These are phyloP conservation scores for Oligia fasciuncula DNA, from an alignment of 2,888 invertebrate species.

Conservation along the genomic window DNA sequence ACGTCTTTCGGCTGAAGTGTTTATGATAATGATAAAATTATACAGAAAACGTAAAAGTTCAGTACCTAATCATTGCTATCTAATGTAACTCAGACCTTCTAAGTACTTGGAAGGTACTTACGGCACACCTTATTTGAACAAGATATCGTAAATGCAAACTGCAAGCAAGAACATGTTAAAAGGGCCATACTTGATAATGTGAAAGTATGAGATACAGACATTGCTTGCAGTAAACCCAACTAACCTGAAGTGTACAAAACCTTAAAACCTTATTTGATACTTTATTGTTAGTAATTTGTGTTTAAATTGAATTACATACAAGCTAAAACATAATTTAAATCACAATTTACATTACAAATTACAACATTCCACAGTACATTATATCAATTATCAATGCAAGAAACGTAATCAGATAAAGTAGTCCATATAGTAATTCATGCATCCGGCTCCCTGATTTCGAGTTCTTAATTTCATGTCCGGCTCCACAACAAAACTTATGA, in stretches of 20 bases:
- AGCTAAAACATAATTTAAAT: slow-evolving; percentile 21
- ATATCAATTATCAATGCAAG: slow-evolving; percentile 81
- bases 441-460: slow-evolving; percentile 65
- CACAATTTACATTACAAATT: slow-evolving; percentile 37
- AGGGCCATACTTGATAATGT: slow-evolving; percentile 8
- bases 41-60: background rate
- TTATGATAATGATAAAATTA: background rate
- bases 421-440: slow-evolving; percentile 81
- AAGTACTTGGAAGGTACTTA: slow-evolving; percentile 1
- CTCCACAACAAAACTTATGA: slow-evolving; percentile 39
- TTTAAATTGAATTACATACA: slow-evolving; percentile 33
- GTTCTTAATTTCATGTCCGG: slow-evolving; percentile 62
- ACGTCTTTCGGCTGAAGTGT: background rate
- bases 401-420: slow-evolving; percentile 77
- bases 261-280: slow-evolving; percentile 16
- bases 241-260: background rate
- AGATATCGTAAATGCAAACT: slow-evolving; percentile 41
- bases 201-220: slow-evolving; percentile 6
- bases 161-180: slow-evolving; percentile 18
- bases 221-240: background rate
- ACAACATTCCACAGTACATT: slow-evolving; percentile 82
- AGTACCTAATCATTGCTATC: background rate
- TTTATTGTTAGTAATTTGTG: slow-evolving; percentile 42
- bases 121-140: slow-evolving; percentile 33
- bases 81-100: background rate